Base-by-base conservation (phyloP, 2,888 invertebrate genomes). In the Cataglyphis livida region DNA sequence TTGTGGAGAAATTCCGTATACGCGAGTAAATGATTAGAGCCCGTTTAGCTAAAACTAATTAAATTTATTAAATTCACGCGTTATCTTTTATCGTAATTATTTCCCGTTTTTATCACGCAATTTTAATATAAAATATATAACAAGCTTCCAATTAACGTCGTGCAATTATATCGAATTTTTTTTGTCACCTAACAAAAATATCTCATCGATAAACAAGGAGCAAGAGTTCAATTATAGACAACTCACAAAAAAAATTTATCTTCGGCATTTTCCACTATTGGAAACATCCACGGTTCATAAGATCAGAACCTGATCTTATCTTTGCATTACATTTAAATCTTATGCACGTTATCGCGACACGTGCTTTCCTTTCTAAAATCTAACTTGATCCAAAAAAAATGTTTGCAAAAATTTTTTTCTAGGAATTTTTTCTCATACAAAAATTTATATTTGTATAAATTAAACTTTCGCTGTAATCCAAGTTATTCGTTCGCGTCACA, bases 141-240 rank as follows among this genome's bases (percentile, higher is more conserved):
- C 32, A 48, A 9, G 15, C 18, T 59, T 18, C 25, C 21, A 15
- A 59, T 73, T 44, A 32, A 54, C 21, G 21, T 74, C 21, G 1
- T 3, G 10, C 41, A 76, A 76, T 76, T 68, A 68, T n/a, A 76
- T 54, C 12, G 5, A 28, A n/a, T 54, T 15, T 66, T 44, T 76
- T 75, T 25, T 25, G 6, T 5, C 9, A 21, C 21, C 7, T 28
- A 18, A 76, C 7, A 32, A 21, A 70, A 78, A 78, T 78, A 57
- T 15, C 7, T 21, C 12, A n/a, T 32, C n/a, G 76, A 78, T 78
- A 78, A 78, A 32, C 68, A 32, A 32, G 12, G 41, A 78, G n/a
- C 70, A 44, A 68, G n/a, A 78, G 54, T 78, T 41, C 70, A 78
- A 59, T 38, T 82, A n/a, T 41, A n/a, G 15, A 76, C 12, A 32